A percentile compares a stretch with the other conserved stretches of the same genome.
Evolutionary conservation across 92 coral and sea anemone genomes (phyloP).

Genomic region (Parazoanthus darwini): DNA sequence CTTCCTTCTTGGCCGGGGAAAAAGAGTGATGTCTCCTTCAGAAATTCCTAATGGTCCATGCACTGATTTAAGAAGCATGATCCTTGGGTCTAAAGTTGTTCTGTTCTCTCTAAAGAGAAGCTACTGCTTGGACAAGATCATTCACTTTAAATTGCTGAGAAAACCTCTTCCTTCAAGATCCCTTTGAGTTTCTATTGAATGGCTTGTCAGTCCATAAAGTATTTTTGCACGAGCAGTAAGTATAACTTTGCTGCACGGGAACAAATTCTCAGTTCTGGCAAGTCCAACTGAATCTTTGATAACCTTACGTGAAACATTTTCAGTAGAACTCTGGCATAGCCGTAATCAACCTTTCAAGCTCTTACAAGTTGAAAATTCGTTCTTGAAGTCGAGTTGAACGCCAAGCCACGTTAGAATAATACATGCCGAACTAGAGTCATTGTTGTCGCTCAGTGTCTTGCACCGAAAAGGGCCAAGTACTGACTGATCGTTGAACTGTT

Average conservation of each 20-base stretch:
- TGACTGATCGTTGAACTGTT: slow-evolving; percentile 1
- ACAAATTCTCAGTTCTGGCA: too few relatives aligned
- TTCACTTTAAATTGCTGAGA: neutral
- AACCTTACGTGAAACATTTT: too few relatives aligned
- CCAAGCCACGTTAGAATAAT: neutral
- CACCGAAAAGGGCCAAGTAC: neutral
- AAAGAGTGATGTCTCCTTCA: too few relatives aligned
- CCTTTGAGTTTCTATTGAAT: neutral
- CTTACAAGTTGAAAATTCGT: neutral
- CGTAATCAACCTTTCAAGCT: neutral
- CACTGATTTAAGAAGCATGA: too few relatives aligned
- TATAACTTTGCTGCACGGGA: too few relatives aligned
- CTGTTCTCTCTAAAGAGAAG: neutral
- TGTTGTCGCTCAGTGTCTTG: neutral
- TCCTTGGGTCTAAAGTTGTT: neutral
- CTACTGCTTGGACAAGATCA: neutral
- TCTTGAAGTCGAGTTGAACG: neutral
- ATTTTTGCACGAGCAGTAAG: neutral
- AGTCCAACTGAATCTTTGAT: too few relatives aligned
- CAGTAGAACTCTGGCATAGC: neutral
- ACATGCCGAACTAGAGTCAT: neutral
- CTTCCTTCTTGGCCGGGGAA: too few relatives aligned
- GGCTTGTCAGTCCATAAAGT: too few relatives aligned
- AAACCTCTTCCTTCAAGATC: neutral
- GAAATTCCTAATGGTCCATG: too few relatives aligned